Base-by-base conservation (phyloP, 2,888 invertebrate species). In the Salticus scenicus region DNA sequence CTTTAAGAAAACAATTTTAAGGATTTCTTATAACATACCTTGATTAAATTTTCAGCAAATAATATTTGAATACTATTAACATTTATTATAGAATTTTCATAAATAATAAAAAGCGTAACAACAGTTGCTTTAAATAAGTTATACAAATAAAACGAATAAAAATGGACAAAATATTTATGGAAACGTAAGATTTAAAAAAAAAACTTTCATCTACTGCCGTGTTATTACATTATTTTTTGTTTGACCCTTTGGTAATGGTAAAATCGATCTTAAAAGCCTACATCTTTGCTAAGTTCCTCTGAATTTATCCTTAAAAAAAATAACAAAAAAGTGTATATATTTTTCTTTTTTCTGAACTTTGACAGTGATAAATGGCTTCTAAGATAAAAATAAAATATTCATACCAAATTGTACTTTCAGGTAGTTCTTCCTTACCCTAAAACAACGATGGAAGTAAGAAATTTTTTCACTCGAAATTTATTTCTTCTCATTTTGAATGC, bases 301-400 rank as follows among this genome's bases (percentile, higher is more conserved):
- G 47, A 83, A 83, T 83, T 67, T 77, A 84, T 71, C 72, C 83
- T 73, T 37, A 24, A 57, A 84, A 84, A 82, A 83, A 84, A 84
- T 84, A 77, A 84, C 72, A 41, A n/a, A n/a, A n/a, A n/a, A n/a
- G n/a, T n/a, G n/a, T 37, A 10, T 69, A 27, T 28, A 14, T 42
- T 47, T 47, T 73, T 78, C 66, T 63, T 64, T 31, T 63, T 84
- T 84, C 71, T 77, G 83, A 77, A 77, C 83, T 77, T 67, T 84
- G 83, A 84, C 83, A 84, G 83, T 84, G 83, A 84, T 84, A 84
- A 84, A 84, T 84, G 83, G 77, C 78, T 84, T 77, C 64, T 51
- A 20, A 64, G 83, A 72, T 77, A 77, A 83, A 83, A 83, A 83
- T 83, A 83, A 83, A 83, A 83, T 83, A 83, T 83, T 83, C 83